A percentile compares a stretch with the other conserved stretches of the same genome.
phyloP scores from a whole-genome alignment of 2,888 invertebrate species.

The Phalangium opilio region DNA sequence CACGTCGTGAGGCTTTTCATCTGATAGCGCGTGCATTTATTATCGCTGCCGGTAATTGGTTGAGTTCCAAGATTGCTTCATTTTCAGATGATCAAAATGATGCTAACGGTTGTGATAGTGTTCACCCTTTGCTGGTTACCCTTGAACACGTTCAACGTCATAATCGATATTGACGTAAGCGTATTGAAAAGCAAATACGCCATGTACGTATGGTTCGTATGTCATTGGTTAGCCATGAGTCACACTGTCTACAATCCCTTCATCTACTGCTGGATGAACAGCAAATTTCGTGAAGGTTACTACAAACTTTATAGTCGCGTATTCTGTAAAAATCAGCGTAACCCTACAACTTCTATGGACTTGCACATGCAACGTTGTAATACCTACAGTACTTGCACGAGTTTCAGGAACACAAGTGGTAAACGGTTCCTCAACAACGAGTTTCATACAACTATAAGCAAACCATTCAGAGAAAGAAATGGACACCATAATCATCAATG shows the following conservation, averaged over 20 bases:
- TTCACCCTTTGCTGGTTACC: slow-evolving; percentile 43
- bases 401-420: no score
- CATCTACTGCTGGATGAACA: slow-evolving; percentile 77
- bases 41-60: no score
- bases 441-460: no score
- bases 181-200: slow-evolving; percentile 15
- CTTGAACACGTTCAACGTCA: slow-evolving; percentile 27
- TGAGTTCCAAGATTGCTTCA: slow-evolving; percentile 3
- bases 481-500: no score
- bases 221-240: slow-evolving; percentile 20
- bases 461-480: no score
- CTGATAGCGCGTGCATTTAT: no score
- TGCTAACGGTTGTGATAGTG: slow-evolving; percentile 40
- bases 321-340: no score
- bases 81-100: slow-evolving; percentile 42
- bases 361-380: no score
- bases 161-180: slow-evolving; percentile 15
- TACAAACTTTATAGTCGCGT: slow-evolving; percentile 2
- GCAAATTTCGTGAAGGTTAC: slow-evolving; percentile 45
- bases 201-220: slow-evolving; percentile 19
- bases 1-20: no score
- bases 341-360: no score
- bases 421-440: no score
- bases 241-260: slow-evolving; percentile 76
- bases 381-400: no score